Base-by-base conservation (phyloP, 1,140 invertebrate genomes). In the Saccostrea cuccullata region DNA sequence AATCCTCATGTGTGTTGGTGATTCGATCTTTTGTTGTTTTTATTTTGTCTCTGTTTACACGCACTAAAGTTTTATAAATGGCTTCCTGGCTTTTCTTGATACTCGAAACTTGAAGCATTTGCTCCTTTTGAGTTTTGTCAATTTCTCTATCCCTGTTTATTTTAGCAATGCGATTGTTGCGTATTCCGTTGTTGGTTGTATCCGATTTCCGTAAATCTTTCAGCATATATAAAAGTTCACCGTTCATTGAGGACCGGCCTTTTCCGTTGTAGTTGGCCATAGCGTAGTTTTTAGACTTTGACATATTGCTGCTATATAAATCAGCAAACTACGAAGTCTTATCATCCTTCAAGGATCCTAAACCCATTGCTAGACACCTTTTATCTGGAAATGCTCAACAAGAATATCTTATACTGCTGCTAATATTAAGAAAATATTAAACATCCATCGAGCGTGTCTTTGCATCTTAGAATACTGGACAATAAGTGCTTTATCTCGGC, bases 11-110 rank as follows among this genome's bases (percentile, higher is more conserved):
- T 40, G 82, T 55, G 82, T 55, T 55, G 40, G 82, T 11, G n/a
- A 55, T 12, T 23, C 40, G 82, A 9, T 84, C 40, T 20, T 56
- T 55, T 84, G 55, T 84, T 55, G 40, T 36, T 55, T 84, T 84
- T 55, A 55, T 56, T 84, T 84, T 84, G 82, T 84, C 82, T 56
- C 82, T 84, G 15, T 77, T 77, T 77, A 77, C 70, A n/a, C 82
- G 23, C n/a, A 55, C 40, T 23, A 55, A 56, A 30, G 82, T 84
- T 55, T 84, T 84, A 26, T 84, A 56, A 56, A 55, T 56, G 20
- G 82, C 82, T 84, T 84, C 82, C 82, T 84, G 82, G 40, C 82
- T 84, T 84, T 84, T 84, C 82, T 84, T 84, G 12, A 84, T 84
- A 36, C 82, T 84, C 3, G 82, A 84, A 23, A 84, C 40, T 1